These are phyloP conservation scores for Luperina testacea DNA, from an alignment of 2,888 invertebrate species.

Conservation along the genomic window DNA sequence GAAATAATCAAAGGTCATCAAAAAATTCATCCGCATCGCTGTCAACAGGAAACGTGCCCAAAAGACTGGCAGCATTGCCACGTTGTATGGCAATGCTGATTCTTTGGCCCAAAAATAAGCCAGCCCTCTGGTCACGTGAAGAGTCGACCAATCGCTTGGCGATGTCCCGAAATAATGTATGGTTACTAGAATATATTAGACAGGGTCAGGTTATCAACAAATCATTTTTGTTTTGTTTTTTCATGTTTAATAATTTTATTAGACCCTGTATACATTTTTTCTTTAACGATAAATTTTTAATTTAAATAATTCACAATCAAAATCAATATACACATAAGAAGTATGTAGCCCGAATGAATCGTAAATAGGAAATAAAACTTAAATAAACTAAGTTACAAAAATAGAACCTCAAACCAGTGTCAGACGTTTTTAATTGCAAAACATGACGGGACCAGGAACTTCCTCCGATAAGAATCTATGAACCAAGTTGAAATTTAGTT, in stretches of 20 bases:
- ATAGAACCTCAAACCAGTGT: conserved; percentile 34
- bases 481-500: conserved; percentile 73
- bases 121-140: no score
- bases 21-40: no score
- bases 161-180: no score
- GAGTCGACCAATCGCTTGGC: no score
- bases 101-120: no score
- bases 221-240: background rate
- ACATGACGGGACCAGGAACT: conserved; percentile 68
- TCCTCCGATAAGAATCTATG: conserved; percentile 73
- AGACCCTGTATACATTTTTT: no score
- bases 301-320: background rate
- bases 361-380: conserved; percentile 14
- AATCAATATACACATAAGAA: background rate
- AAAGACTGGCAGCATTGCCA: no score
- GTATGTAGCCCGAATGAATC: background rate
- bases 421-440: conserved; percentile 71
- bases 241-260: background rate
- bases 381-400: conserved; percentile 15
- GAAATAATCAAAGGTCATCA: no score
- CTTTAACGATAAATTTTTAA: no score
- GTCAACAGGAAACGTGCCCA: no score
- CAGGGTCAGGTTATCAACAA: background rate
- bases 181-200: background rate
- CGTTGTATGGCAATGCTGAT: no score